Conservation (phyloP, 2,797 vertebrate species). For the Mastacembelus armatus region DNA sequence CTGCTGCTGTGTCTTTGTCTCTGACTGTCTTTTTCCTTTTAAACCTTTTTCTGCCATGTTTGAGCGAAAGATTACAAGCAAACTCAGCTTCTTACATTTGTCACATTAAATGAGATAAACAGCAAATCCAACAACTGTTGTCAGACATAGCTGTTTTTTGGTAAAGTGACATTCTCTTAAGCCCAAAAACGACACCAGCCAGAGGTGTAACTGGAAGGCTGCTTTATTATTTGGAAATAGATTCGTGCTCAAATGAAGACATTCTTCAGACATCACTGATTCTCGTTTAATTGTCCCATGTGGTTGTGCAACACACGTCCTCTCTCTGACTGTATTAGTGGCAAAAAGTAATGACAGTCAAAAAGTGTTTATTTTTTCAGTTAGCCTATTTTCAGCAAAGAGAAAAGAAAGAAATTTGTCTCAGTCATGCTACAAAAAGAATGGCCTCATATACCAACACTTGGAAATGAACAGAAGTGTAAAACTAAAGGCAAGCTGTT, state of each 20-base stretch:
- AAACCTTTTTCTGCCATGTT: too few species aligned
- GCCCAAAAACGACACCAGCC: conserved; percentile 76
- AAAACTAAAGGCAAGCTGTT: conserved; percentile 84
- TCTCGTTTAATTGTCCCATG: conserved; percentile 81
- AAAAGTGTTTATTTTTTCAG: conserved; percentile 68
- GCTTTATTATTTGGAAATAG: conserved; percentile 91
- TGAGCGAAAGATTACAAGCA: too few species aligned
- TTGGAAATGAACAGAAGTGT: conserved; percentile 79
- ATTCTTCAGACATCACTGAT: conserved; percentile 82
- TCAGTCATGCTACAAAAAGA: conserved; percentile 87
- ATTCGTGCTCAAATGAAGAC: conserved; percentile 89
- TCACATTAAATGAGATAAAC: conserved; percentile 12
- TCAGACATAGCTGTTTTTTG: conserved; percentile 6
- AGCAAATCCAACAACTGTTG: not conserved
- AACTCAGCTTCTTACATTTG: not conserved
- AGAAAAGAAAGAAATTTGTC: conserved; percentile 81
- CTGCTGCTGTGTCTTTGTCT: too few species aligned
- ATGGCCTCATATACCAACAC: conserved; percentile 79
- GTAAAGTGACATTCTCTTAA: conserved; percentile 20
- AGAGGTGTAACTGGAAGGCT: conserved; percentile 86
- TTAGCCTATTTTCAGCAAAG: conserved; percentile 81
- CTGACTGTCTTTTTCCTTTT: too few species aligned
- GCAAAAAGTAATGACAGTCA: conserved; percentile 85
- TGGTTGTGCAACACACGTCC: conserved; percentile 86
- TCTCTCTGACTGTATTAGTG: conserved; percentile 84